Conservation (phyloP, 2,113 vertebrate species). For the Hippocampus abdominalis region DNA sequence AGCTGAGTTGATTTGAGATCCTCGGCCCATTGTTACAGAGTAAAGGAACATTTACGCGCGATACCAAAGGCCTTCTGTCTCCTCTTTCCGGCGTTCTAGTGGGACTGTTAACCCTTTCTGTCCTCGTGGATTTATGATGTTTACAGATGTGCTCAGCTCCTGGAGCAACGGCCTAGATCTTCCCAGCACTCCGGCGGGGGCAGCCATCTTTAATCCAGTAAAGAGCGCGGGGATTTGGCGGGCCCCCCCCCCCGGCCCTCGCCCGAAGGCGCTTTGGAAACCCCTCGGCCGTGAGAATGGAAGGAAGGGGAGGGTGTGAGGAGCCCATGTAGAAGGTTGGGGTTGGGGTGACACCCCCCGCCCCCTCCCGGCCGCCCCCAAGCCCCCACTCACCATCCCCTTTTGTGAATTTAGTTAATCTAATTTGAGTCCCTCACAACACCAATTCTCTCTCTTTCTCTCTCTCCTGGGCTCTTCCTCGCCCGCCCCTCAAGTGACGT, state of each 20-base stretch:
- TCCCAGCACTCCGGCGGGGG: slow-evolving; percentile 18
- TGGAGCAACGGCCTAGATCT: slow-evolving; percentile 31
- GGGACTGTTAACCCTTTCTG: slow-evolving; percentile 29
- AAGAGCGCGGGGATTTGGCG: slow-evolving; percentile 64
- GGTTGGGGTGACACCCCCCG: background rate
- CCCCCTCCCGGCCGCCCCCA: too few relatives aligned
- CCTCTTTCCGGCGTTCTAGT: background rate
- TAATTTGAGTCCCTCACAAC: slow-evolving; percentile 67
- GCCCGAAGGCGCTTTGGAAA: slow-evolving; percentile 68
- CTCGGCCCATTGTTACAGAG: slow-evolving; percentile 33
- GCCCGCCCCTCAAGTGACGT: slow-evolving; percentile 23
- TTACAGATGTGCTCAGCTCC: slow-evolving; percentile 64
- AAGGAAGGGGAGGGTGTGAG: slow-evolving; percentile 48
- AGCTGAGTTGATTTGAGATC: background rate
- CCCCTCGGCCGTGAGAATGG: slow-evolving; percentile 62
- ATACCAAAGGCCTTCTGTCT: background rate
- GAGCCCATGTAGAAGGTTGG: slow-evolving; percentile 57
- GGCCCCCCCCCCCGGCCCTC: slow-evolving; percentile 53
- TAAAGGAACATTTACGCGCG: background rate
- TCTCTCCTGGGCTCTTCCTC: slow-evolving; percentile 31
- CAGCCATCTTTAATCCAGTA: slow-evolving; percentile 67
- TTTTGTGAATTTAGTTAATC: slow-evolving; percentile 75
- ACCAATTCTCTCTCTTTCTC: slow-evolving; percentile 37
- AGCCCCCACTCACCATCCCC: background rate
- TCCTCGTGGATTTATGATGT: slow-evolving; percentile 45